Evolutionary conservation across 2,888 invertebrate genomes (phyloP), one percentile per base, ranked within the genome.

Genomic region (Agrochola lychnidis): DNA sequence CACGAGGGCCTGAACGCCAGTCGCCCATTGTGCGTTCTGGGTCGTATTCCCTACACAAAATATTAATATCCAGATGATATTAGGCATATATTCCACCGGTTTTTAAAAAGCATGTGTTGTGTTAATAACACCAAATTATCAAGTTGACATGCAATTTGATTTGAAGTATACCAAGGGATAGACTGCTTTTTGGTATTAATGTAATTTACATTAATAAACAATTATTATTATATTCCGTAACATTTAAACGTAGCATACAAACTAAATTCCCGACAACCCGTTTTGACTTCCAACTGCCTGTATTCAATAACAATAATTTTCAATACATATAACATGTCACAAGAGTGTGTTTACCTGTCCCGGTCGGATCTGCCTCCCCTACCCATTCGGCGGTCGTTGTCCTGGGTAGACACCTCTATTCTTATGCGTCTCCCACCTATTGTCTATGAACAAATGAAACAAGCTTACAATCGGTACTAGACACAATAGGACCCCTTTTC

Each of bases 341-440:
- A 80, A 81, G 70, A 68, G 14, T 75, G 66, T 70, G 57, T 89
- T 77, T 94, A 96, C 96, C 96, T 96, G 79, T 96, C 96, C 70
- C 96, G 89, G 83, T 96, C 96, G 63, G 90, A 91, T 91, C 97
- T 96, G 86, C 96, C 96, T 87, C 96, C 95, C 69, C 97, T 96
- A 40, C 97, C 97, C 89, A 98, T 97, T 82, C 98, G 97, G 61
- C 98, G 97, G 87, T 98, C 98, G 83, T 98, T 98, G 87, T 97
- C 97, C 89, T 97, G 98, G 79, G 98, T 98, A 6, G 98, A 98
- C 19, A 99, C 97, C 90, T 98, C 98, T 92, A 99, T 98, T 90
- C 98, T 97, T 86, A 99, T 98, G 77, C 98, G 97, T 86, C 98
- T 97, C 72, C 97, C 98, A 92, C 98, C 97, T 89, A 99, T 97